Percentiles rank a stretch among this genome's conserved stretches.
These are phyloP conservation scores for Pelmatolapia mariae DNA, from an alignment of 2,113 vertebrate species.

Conservation along the genomic window DNA sequence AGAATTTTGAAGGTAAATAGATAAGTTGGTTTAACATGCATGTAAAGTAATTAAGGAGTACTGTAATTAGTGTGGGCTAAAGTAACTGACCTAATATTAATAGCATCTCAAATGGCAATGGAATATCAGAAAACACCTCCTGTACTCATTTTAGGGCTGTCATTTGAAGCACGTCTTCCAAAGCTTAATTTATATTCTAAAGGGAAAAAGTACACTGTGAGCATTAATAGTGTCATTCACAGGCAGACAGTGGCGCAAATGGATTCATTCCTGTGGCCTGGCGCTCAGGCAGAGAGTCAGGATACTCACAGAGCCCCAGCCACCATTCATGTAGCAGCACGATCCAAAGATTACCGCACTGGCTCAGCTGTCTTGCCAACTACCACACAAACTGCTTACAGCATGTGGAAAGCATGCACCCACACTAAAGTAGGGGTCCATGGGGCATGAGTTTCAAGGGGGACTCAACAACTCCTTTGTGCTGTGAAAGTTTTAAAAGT, in stretches of 20 bases:
- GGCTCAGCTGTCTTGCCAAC: conserved; percentile 52
- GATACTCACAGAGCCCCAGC: conserved; percentile 40
- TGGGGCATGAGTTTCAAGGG: conserved; percentile 37
- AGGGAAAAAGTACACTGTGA: not conserved
- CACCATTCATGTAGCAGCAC: conserved; percentile 58
- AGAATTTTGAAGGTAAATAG: not conserved
- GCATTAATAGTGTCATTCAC: conserved; percentile 32
- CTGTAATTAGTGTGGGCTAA: not conserved
- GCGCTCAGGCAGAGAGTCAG: conserved; percentile 39
- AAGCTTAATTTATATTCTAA: not conserved
- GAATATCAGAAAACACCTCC: not conserved
- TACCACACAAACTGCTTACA: conserved; percentile 66
- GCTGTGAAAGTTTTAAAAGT: conserved; percentile 10
- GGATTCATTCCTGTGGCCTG: conserved; percentile 41
- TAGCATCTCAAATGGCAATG: not conserved
- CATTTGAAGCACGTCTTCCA: not conserved
- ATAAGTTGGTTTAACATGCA: not conserved
- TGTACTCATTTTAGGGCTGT: not conserved
- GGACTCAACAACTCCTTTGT: conserved; percentile 58
- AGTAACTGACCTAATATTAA: not conserved
- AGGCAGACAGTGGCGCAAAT: conserved; percentile 29
- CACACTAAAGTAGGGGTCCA: conserved; percentile 47
- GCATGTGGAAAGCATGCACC: conserved; percentile 73
- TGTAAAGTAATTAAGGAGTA: not conserved
- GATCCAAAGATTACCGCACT: conserved; percentile 69